These are phyloP conservation scores for Drosophila micromelanica DNA, from an alignment of 1,140 invertebrate genomes.

Conservation along the genomic window DNA sequence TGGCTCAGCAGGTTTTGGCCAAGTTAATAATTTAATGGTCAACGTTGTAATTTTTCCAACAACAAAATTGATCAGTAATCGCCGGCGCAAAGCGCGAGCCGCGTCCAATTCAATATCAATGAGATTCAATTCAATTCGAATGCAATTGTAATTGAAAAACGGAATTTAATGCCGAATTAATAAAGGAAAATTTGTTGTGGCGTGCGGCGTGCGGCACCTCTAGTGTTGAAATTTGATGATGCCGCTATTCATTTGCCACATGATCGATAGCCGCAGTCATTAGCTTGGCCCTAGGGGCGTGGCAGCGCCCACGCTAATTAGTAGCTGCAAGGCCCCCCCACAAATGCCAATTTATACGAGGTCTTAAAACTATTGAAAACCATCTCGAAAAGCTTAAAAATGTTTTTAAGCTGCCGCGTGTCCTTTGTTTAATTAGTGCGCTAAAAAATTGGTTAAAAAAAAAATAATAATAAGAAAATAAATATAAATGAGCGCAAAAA, in stretches of 20 bases:
- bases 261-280: conserved; percentile 56
- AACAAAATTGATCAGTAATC: conserved; percentile 68
- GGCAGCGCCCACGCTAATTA: conserved; percentile 69
- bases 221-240: conserved; percentile 61
- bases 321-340: conserved; percentile 8
- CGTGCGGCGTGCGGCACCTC: conserved; percentile 28
- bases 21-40: conserved; percentile 80
- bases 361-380: conserved; percentile 32
- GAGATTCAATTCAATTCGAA: conserved; percentile 62
- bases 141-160: conserved; percentile 71
- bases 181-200: conserved; percentile 53
- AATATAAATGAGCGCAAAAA: conserved; percentile 15
- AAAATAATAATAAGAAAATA: conserved; percentile 28
- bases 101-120: conserved; percentile 61
- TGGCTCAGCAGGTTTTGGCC: conserved; percentile 73
- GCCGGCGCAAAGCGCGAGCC: conserved; percentile 11
- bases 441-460: conserved; percentile 71
- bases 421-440: conserved; percentile 80
- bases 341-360: conserved; percentile 71
- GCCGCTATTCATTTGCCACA: conserved; percentile 36
- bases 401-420: conserved; percentile 48
- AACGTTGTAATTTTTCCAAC: conserved; percentile 71
- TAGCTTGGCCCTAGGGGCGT: conserved; percentile 18
- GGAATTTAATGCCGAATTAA: conserved; percentile 74
- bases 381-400: conserved; percentile 49